Percentiles rank a stretch among this genome's conserved stretches.
Evolutionary conservation across 64 coral and sea anemone species (phyloP).

Genomic region (Catalaphyllia jardinei): DNA sequence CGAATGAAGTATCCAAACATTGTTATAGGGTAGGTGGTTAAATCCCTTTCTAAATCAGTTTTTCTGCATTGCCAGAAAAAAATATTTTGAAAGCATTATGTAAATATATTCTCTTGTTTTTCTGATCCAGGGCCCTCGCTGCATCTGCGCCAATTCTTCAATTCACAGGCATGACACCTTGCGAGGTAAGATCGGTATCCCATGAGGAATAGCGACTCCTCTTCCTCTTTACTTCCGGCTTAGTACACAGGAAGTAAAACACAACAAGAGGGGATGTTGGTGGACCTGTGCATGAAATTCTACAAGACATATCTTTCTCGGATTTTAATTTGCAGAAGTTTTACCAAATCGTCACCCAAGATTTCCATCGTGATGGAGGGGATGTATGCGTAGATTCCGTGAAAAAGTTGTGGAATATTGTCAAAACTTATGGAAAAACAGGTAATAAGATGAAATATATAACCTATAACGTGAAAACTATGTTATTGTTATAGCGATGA

Average conservation of each 20-base stretch:
- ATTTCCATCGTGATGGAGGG: constrained; percentile 87
- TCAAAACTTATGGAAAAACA: constrained; percentile 67
- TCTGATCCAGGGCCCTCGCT: constrained; percentile 67
- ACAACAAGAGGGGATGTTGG: no score
- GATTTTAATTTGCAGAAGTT: constrained; percentile 57
- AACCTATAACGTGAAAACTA: no score
- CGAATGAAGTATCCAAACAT: constrained; percentile 95
- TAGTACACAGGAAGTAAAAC: no score
- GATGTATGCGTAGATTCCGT: constrained; percentile 78
- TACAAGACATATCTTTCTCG: neutral
- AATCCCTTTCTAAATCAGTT: no score
- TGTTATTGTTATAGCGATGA: no score
- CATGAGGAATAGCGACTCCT: no score
- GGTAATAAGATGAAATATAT: constrained; percentile 15
- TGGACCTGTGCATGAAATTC: neutral
- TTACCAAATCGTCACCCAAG: constrained; percentile 84
- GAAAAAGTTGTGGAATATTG: constrained; percentile 80
- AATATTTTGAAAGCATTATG: neutral
- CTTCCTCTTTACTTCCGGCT: no score
- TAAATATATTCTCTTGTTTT: neutral
- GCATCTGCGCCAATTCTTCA: constrained; percentile 92
- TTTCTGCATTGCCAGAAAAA: no score
- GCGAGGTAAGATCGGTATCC: constrained; percentile 60
- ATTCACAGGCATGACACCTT: constrained; percentile 82
- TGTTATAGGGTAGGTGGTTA: constrained; percentile 64